Base-by-base conservation (phyloP, 2,113 vertebrate species). In the Archilochus colubris region DNA sequence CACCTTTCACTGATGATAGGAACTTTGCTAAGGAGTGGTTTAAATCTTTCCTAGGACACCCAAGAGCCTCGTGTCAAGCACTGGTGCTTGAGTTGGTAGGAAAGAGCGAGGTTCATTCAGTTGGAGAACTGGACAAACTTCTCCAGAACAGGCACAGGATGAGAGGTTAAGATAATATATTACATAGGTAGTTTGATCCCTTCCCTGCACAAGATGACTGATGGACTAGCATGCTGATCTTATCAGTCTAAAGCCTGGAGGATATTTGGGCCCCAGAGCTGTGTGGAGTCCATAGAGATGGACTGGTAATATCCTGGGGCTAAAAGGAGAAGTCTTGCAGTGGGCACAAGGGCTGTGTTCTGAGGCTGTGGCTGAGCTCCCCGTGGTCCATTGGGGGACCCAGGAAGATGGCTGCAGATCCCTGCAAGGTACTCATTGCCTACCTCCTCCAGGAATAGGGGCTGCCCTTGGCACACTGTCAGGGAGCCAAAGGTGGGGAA, bases 31-130 rank as follows among this genome's bases (percentile, higher is more conserved):
- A 84, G 44, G 28, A 70, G 30, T 48, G 10, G 8, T 74, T 78
- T 91, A 75, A 77, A 63, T 81, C 36, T 51, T 59, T 80, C 20
- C 36, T 43, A 25, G 48, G 44, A 21, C 3, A 3, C 30, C 13
- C 0, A 4, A 81, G 46, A 66, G 17, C 22, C 9, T 77, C 6
- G 1, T n/a, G 63, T 40, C 59, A 80, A 81, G 36, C 51, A 33
- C 43, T 0, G 2, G 7, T 12, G 20, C 11, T 59, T 5, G 4
- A 8, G 6, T 19, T 24, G 14, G 16, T 57, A 77, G 33, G 40
- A 81, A 79, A 93, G 55, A 33, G 21, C 10, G 12, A 55, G 51
- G 40, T 66, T 94, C 30, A 44, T 50, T 14, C 55, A 40, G 12
- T 0, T 66, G 63, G 48, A 79, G 20, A 82, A 72, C 22, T 33